Conservation (phyloP, 2,888 invertebrate genomes). For the Tortrix viridana region DNA sequence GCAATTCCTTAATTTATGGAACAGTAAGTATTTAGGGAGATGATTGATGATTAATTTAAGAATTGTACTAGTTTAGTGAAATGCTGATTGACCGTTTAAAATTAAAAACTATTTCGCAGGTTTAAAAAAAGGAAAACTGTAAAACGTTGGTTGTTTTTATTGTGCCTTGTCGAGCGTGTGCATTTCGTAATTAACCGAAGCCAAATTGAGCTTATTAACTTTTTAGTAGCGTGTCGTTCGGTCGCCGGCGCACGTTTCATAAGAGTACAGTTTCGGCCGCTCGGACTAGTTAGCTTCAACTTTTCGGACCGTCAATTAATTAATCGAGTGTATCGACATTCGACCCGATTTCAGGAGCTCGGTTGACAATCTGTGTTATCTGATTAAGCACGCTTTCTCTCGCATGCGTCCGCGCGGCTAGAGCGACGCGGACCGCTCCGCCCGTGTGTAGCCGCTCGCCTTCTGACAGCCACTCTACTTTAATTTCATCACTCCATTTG, state of each 20-base stretch:
- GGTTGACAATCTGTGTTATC: slow-evolving; percentile 84
- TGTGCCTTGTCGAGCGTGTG: slow-evolving; percentile 12
- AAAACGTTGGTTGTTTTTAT: neutral
- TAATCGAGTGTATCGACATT: slow-evolving; percentile 83
- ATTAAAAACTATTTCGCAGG: neutral
- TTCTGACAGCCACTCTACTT: slow-evolving; percentile 69
- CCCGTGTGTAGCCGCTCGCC: slow-evolving; percentile 60
- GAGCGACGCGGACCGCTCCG: slow-evolving; percentile 60
- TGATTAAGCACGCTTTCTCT: slow-evolving; percentile 84
- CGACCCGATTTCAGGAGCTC: slow-evolving; percentile 83
- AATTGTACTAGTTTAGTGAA: neutral
- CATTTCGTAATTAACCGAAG: slow-evolving; percentile 33
- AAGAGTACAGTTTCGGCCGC: slow-evolving; percentile 69
- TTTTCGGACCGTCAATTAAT: slow-evolving; percentile 82
- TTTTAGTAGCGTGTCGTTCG: slow-evolving; percentile 36
- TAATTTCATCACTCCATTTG: slow-evolving; percentile 79
- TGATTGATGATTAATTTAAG: slow-evolving; percentile 18
- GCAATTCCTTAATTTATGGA: slow-evolving; percentile 31
- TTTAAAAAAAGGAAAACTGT: slow-evolving; percentile 1
- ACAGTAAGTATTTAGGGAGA: slow-evolving; percentile 25
- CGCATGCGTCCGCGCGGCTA: slow-evolving; percentile 42
- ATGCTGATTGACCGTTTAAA: neutral
- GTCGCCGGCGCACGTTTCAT: slow-evolving; percentile 56
- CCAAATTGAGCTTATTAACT: slow-evolving; percentile 36
- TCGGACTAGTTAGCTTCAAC: slow-evolving; percentile 74